These are phyloP conservation scores for Gandaritis pyraliata DNA, from an alignment of 2,888 invertebrate genomes.

Conservation along the genomic window DNA sequence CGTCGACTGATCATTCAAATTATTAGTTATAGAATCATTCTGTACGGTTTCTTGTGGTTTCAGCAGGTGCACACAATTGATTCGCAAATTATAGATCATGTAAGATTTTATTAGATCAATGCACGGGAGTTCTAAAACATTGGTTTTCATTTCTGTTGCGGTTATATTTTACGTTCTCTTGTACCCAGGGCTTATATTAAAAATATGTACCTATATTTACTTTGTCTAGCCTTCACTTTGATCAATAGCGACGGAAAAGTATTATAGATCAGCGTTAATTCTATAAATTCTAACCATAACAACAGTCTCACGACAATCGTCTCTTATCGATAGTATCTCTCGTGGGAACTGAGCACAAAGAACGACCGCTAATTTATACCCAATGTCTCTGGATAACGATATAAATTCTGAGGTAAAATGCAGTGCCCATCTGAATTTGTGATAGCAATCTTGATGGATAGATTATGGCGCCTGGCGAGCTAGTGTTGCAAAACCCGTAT, in stretches of 20 bases:
- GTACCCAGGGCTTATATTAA: too few relatives aligned
- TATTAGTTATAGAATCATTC: slow-evolving; percentile 65
- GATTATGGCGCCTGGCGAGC: slow-evolving; percentile 57
- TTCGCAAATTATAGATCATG: slow-evolving; percentile 54
- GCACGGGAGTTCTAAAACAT: slow-evolving; percentile 42
- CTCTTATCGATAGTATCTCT: slow-evolving; percentile 55
- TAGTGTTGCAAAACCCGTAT: slow-evolving; percentile 47
- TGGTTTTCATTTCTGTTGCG: background rate
- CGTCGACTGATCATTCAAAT: slow-evolving; percentile 67
- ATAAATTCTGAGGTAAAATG: slow-evolving; percentile 64
- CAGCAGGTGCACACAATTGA: slow-evolving; percentile 54
- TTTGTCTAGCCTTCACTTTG: slow-evolving; percentile 4
- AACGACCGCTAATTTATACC: slow-evolving; percentile 61
- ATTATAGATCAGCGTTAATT: slow-evolving; percentile 30
- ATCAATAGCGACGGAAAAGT: slow-evolving; percentile 33
- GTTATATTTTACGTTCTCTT: background rate
- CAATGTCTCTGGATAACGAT: slow-evolving; percentile 51
- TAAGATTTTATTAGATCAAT: slow-evolving; percentile 47
- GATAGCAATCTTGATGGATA: slow-evolving; percentile 73
- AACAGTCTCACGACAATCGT: slow-evolving; percentile 55
- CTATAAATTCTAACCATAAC: slow-evolving; percentile 33
- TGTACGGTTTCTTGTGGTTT: slow-evolving; percentile 54
- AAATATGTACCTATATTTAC: too few relatives aligned
- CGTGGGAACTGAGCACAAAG: slow-evolving; percentile 68
- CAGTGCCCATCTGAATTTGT: slow-evolving; percentile 63